phyloP scores from a whole-genome alignment of 2,113 vertebrate genomes.

The Beaufortia kweichowensis region DNA sequence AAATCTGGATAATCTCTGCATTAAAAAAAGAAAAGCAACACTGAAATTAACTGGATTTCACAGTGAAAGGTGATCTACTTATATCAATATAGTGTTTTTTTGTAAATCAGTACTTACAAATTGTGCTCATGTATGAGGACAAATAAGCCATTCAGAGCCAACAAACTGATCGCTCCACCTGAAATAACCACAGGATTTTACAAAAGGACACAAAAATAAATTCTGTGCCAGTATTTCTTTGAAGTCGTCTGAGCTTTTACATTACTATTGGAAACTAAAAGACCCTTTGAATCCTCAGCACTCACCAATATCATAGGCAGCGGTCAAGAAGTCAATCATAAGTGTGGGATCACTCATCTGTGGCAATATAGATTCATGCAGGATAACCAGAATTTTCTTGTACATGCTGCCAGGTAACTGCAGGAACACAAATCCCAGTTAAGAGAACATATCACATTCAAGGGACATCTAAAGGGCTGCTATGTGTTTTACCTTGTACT shows the following conservation, averaged over 20 bases:
- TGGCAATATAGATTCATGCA: constrained; percentile 89
- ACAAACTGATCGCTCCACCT: constrained; percentile 94
- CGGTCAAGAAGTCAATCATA: constrained; percentile 93
- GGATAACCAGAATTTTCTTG: constrained; percentile 88
- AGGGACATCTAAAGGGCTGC: neutral
- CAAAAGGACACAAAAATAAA: too few relatives aligned
- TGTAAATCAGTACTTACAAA: too few relatives aligned
- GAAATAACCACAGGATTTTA: constrained; percentile 28
- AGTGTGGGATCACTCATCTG: constrained; percentile 89
- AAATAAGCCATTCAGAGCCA: constrained; percentile 94
- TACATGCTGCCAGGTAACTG: constrained; percentile 86
- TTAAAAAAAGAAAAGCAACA: constrained; percentile 10
- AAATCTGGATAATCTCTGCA: constrained; percentile 94
- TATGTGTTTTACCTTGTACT: constrained; percentile 79
- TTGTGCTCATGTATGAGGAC: constrained; percentile 94
- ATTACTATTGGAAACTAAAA: too few relatives aligned
- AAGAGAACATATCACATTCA: neutral
- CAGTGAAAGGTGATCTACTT: too few relatives aligned
- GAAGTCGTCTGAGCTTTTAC: too few relatives aligned
- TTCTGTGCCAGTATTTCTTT: too few relatives aligned
- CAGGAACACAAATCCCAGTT: neutral
- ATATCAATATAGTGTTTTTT: too few relatives aligned
- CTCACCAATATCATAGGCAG: constrained; percentile 89
- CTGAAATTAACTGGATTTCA: neutral
- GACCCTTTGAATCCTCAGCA: too few relatives aligned